These are phyloP conservation scores for Elanoides forficatus DNA, from an alignment of 2,113 vertebrate species.

Conservation along the genomic window DNA sequence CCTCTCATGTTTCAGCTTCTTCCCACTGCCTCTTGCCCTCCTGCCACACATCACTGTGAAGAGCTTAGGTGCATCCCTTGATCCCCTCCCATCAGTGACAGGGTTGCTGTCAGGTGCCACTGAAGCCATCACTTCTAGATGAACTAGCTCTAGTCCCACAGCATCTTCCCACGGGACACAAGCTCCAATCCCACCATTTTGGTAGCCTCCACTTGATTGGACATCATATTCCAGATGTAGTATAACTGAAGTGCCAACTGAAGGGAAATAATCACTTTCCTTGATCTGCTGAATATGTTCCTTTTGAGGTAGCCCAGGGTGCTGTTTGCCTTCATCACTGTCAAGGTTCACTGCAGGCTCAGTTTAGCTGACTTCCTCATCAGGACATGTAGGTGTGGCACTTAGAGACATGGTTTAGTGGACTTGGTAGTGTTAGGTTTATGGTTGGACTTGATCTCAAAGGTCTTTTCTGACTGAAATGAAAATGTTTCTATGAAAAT, in stretches of 20 bases:
- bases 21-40: neutral
- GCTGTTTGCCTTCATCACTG: neutral
- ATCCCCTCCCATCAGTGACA: neutral
- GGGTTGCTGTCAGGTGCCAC: neutral
- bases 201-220: rapidly evolving
- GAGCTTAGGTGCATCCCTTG: neutral
- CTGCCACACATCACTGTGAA: neutral
- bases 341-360: neutral
- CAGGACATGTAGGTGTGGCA: neutral
- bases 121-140: neutral
- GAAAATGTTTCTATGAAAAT: neutral
- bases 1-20: neutral
- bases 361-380: neutral
- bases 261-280: neutral
- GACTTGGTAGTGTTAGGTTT: neutral
- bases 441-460: neutral
- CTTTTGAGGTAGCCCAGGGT: neutral
- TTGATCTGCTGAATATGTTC: neutral
- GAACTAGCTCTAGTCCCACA: neutral
- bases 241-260: rapidly evolving
- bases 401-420: neutral
- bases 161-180: rapidly evolving
- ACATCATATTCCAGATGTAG: neutral
- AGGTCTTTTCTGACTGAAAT: neutral
- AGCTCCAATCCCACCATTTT: neutral